Base-by-base conservation (phyloP, 2,113 vertebrate genomes). In the Actenoides hombroni region DNA sequence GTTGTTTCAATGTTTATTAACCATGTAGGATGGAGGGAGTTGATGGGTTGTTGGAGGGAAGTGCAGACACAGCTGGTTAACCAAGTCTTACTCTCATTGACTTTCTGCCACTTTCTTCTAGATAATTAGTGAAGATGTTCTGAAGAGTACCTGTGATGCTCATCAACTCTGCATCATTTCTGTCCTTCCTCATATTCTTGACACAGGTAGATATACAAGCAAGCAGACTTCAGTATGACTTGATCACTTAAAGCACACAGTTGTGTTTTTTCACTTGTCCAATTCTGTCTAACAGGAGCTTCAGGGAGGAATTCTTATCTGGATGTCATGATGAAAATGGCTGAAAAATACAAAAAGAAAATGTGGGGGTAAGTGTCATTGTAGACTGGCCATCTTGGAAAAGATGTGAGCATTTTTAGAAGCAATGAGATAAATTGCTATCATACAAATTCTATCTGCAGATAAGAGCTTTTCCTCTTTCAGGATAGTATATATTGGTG, bases 281-380 rank as follows among this genome's bases (percentile, higher is more conserved):
- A 14, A 79, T 51, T 29, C 24, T 83, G 23, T 33, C 78, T 77
- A 83, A 88, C 96, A 99, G 99, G 99, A 78, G 99, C 99, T 29
- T 88, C 98, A 25, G 99, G 99, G 60, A 99, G 99, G 95, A 99
- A 99, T 83, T 95, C 98, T 79, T 99, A 99, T 74, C 94, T 99
- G 92, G 98, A 99, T 33, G 98, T 99, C 88, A 99, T 99, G 98
- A 95, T 98, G 60, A 99, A 98, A 93, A 98, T 99, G 98, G 98
- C 99, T 69, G 99, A 99, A 69, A 99, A 99, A 93, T 99, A 99
- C 97, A 99, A 99, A 97, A 99, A 99, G 98, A 99, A 99, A 97
- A 99, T 98, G 98, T 99, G 99, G 99, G 99, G 99, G 99, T 99
- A 94, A 98, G 99, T 96, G 70, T 76, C 20, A 15, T 6, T 60